Conservation (phyloP, 2,797 vertebrate species). For the Crocidura indochinensis region DNA sequence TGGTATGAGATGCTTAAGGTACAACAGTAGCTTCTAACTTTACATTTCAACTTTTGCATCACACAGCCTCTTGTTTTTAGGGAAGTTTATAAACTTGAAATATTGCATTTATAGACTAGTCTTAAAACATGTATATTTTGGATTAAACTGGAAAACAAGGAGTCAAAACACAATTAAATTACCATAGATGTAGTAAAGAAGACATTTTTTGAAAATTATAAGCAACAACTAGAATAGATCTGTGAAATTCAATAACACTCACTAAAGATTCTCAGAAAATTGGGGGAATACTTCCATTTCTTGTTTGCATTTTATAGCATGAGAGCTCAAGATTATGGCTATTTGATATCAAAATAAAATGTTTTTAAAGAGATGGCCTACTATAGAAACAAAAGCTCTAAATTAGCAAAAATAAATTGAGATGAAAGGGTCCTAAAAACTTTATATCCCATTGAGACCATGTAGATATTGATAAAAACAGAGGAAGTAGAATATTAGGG, state of each 20-base stretch:
- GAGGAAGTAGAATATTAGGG: not conserved
- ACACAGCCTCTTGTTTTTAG: not conserved
- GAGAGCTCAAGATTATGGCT: not conserved
- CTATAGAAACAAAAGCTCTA: not conserved
- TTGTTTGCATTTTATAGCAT: not conserved
- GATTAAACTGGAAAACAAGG: not conserved
- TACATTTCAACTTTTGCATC: not conserved
- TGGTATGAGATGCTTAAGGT: not conserved
- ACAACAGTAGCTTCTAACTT: not conserved
- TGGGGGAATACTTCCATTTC: not conserved
- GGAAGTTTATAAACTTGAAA: slow-evolving; percentile 1
- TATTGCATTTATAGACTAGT: no score
- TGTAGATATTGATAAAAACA: no score
- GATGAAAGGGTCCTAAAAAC: no score
- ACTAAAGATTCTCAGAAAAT: not conserved
- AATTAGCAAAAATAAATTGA: not conserved
- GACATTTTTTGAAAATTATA: no score
- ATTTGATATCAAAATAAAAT: not conserved
- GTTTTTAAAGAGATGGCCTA: not conserved
- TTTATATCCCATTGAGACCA: not conserved
- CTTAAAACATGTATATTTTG: not conserved
- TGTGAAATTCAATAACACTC: not conserved
- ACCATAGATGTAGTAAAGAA: not conserved
- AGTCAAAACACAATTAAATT: not conserved
- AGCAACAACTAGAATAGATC: not conserved